Evolutionary conservation across 2,888 invertebrate species (phyloP).

Genomic region (Eremobia ochroleuca): DNA sequence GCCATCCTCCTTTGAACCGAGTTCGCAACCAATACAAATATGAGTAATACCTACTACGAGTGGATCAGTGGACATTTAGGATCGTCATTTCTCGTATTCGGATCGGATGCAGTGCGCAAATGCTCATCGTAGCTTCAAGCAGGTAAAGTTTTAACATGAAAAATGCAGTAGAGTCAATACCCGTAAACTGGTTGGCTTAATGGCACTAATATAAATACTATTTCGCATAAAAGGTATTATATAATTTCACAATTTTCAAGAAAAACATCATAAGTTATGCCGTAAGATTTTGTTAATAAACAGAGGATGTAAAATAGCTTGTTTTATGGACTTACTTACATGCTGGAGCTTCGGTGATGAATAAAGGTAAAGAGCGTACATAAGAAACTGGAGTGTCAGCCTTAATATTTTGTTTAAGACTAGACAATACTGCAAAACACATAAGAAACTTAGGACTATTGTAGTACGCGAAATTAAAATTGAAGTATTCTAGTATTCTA

Average conservation of each 20-base stretch:
- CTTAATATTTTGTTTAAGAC: not conserved
- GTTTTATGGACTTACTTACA: conserved; percentile 21
- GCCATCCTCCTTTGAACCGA: not conserved
- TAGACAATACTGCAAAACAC: too few relatives aligned
- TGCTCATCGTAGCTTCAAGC: not conserved
- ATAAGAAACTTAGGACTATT: too few relatives aligned
- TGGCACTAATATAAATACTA: conserved; percentile 8
- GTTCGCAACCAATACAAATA: not conserved
- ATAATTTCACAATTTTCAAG: conserved; percentile 22
- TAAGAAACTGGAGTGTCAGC: not conserved
- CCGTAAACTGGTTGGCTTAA: not conserved
- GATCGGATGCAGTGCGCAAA: not conserved
- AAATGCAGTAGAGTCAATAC: too few relatives aligned
- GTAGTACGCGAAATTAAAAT: too few relatives aligned
- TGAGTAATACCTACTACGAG: too few relatives aligned
- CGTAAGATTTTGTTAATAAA: conserved; percentile 19
- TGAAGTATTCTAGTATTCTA: too few relatives aligned
- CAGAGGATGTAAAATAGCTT: conserved; percentile 13
- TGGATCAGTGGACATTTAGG: not conserved
- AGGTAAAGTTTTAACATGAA: conserved; percentile 12
- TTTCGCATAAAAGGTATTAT: conserved; percentile 19
- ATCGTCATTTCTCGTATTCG: not conserved
- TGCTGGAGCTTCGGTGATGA: too few relatives aligned
- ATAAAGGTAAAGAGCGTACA: not conserved
- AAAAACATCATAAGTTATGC: conserved; percentile 5